phyloP scores from a whole-genome alignment of 2,797 vertebrate genomes.

The Pangasius djambal region DNA sequence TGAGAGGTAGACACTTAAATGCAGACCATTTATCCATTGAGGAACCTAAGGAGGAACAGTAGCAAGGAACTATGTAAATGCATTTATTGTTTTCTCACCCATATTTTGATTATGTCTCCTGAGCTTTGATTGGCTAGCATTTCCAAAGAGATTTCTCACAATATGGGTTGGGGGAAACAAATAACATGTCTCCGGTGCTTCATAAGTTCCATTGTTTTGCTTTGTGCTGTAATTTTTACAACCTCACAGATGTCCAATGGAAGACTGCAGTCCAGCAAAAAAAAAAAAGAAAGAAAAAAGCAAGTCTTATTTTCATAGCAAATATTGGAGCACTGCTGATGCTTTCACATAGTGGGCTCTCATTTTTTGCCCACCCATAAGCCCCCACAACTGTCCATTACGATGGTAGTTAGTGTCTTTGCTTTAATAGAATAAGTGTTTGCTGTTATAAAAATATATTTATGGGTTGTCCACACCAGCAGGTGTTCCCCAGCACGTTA shows the following conservation, averaged over 20 bases:
- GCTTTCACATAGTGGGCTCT: neutral
- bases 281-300: conserved; percentile 8
- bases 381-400: neutral
- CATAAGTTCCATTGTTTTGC: neutral
- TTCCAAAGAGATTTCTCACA: neutral
- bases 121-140: neutral
- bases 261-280: neutral
- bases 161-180: neutral
- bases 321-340: neutral
- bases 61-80: neutral
- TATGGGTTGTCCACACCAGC: neutral
- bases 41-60: neutral
- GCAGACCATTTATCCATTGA: too few species aligned
- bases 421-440: neutral
- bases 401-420: neutral
- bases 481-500: neutral
- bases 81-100: neutral
- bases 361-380: neutral
- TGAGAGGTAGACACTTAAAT: neutral
- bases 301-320: neutral
- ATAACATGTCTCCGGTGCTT: neutral
- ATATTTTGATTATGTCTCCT: neutral
- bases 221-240: neutral
- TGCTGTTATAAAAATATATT: neutral
- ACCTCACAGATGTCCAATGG: neutral